Evolutionary conservation across 1,140 invertebrate species (phyloP), one percentile per base, ranked within the genome.

Genomic region (Diachasmimorpha longicaudata): DNA sequence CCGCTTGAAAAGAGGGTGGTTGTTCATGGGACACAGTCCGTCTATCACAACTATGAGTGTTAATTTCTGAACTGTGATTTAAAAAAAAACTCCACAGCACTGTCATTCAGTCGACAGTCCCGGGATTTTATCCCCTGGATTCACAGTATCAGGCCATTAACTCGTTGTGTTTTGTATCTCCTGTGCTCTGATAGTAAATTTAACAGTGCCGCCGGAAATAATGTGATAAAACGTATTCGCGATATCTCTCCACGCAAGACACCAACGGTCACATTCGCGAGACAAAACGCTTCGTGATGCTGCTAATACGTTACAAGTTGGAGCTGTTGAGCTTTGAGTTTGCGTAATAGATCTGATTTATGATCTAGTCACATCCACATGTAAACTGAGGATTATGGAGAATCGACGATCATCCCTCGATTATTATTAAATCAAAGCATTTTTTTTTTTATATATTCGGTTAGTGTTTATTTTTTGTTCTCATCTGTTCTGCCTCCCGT

Each of bases 371-470:
- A 19, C 25, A 21, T 23, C 37, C 42, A 31, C 13, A 66, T 23
- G 63, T 39, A 44, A 25, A 52, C 36, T 58, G 68, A 13, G 19
- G 44, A 48, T n/a, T 21, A 25, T 11, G 48, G 69, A 75, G 31
- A 37, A 36, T 25, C 21, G 31, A 70, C 52, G 48, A 68, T 16
- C 67, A 23, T 31, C 31, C 31, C 31, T 19, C n/a, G 76, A 76
- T 78, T 74, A 79, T 79, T 77, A 81, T 76, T 78, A 82, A 84
- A 80, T 78, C 81, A 81, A 84, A 81, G 80, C 79, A 78, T 80
- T 79, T 76, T 77, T n/a, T n/a, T n/a, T n/a, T n/a, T n/a, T n/a
- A n/a, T 58, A 58, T n/a, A 13, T 25, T 23, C 39, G 83, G 83
- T 83, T 84, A 84, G 83, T 70, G 39, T 21, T 44, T 44, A 31